A percentile compares a stretch with the other conserved stretches of the same genome.
phyloP scores from a whole-genome alignment of 2,888 invertebrate species.

The Idaea straminata region DNA sequence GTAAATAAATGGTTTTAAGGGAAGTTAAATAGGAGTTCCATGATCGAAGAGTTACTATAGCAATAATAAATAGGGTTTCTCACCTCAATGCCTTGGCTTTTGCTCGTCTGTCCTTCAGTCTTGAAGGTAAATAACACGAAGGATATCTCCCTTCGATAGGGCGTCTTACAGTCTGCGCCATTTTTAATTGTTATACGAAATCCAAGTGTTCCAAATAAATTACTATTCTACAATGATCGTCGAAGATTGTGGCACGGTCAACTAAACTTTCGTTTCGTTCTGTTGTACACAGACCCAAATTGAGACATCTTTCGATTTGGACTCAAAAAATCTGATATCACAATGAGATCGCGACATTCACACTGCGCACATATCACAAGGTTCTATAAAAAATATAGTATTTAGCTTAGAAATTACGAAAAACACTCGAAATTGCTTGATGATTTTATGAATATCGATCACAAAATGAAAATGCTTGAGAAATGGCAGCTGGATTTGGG shows the following conservation, averaged over 20 bases:
- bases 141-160: slow-evolving; percentile 87
- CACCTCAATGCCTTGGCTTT: slow-evolving; percentile 82
- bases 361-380: slow-evolving; percentile 27
- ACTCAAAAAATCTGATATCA: slow-evolving; percentile 38
- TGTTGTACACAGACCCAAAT: slow-evolving; percentile 71
- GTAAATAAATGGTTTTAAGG: slow-evolving; percentile 4
- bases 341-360: slow-evolving; percentile 33
- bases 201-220: slow-evolving; percentile 40
- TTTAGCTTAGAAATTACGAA: not conserved
- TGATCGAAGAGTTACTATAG: slow-evolving; percentile 9
- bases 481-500: not conserved
- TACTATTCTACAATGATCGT: slow-evolving; percentile 10
- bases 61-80: slow-evolving; percentile 28
- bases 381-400: not conserved
- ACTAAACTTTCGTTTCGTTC: slow-evolving; percentile 77
- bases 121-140: slow-evolving; percentile 85
- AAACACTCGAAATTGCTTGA: not conserved
- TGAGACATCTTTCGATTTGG: slow-evolving; percentile 67
- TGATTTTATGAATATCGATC: not conserved
- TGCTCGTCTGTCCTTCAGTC: slow-evolving; percentile 87
- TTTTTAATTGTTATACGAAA: slow-evolving; percentile 50
- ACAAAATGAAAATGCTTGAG: not conserved
- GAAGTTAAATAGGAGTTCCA: slow-evolving; percentile 5
- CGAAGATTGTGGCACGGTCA: slow-evolving; percentile 57
- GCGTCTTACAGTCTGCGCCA: slow-evolving; percentile 87